Base-by-base conservation (phyloP, 2,797 vertebrate genomes). In the Denticeps clupeoides region DNA sequence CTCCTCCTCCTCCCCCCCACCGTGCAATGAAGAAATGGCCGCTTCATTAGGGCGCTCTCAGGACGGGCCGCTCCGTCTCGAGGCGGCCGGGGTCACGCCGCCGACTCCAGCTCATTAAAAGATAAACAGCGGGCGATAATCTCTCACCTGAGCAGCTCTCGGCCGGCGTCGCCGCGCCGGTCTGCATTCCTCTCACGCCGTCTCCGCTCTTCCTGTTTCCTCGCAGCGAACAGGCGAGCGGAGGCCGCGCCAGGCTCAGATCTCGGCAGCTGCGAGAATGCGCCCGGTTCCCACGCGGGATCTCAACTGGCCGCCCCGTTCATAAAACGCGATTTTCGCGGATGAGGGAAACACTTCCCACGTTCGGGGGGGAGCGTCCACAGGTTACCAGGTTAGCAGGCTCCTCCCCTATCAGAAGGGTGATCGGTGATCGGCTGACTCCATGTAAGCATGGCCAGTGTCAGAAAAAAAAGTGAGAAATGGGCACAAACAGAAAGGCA, bases 191-290 rank as follows among this genome's bases (percentile, higher is more conserved):
- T 58, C 55, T 53, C 45, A 45, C 53, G 51, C 65, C 64, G 61
- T 45, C 59, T 51, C 45, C 23, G 41, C 40, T 55, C 59, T 70
- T 72, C 67, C 67, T 70, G 65, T 72, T 67, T 70, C 72, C 55
- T 63, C 54, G 53, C 51, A 45, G 38, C 33, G 58, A 59, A 63
- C 56, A 68, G 55, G 69, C 63, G 56, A 69, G 59, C 60, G 37
- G 56, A 67, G 44, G 44, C 59, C 27, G 47, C 59, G 64, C 58
- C 64, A 69, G 56, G 48, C 62, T 63, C 53, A 51, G 64, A 65
- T 63, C 46, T 52, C 58, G 56, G 56, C 62, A 69, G 66, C 66
- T 65, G 64, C 52, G 49, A 62, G 44, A 54, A 59, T 62, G 58
- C 64, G 62, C 55, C 61, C 49, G 33, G 55, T 46, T 63, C 55